Evolutionary conservation across 2,797 vertebrate species (phyloP), one percentile per base, ranked within the genome.

Genomic region (Sorex maritimensis): DNA sequence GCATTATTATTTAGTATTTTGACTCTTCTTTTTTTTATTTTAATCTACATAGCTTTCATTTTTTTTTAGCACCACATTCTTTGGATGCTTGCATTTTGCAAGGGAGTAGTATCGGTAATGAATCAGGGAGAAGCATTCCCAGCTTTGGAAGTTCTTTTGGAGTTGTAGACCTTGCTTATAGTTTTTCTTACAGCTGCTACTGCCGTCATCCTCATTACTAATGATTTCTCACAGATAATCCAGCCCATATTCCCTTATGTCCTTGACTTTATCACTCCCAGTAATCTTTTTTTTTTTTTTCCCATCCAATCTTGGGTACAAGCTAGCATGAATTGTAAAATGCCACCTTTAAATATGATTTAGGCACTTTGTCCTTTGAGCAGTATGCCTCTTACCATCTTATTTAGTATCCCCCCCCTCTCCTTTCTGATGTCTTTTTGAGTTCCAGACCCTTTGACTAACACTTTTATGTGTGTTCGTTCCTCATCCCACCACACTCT

Each of bases 51-150:
- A 26, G 3, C 52, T 91, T 94, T 0, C 2, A 46, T 85, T 63
- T 90, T 81, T 90, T 65, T 90, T 65, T 38, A 19, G 74, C 30
- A 46, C 34, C 30, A 81, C 30, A 90, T 78, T 84, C 24, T 52
- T 6, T 75, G 55, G 86, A 68, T 41, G 58, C 34, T 24, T 21
- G 26, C 5, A 19, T 73, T 72, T 95, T 84, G 24, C 6, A 44
- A 85, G 78, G 44, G 49, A 8, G 1, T 0, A 13, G 58, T 74
- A 28, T 19, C 23, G 6, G 58, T 61, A 17, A 68, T 86, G 30
- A 67, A 14, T 94, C 58, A 85, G 46, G 34, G 6, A 15, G 44
- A 81, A 28, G 61, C 46, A n/a, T 26, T 58, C 5, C 15, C 71
- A 72, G 15, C 80, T 1, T 58, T 8, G 17, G 10, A 12, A 61